A percentile compares a stretch with the other conserved stretches of the same genome.
These are phyloP conservation scores for Meda fulgida DNA, from an alignment of 2,797 vertebrate genomes.

Conservation along the genomic window DNA sequence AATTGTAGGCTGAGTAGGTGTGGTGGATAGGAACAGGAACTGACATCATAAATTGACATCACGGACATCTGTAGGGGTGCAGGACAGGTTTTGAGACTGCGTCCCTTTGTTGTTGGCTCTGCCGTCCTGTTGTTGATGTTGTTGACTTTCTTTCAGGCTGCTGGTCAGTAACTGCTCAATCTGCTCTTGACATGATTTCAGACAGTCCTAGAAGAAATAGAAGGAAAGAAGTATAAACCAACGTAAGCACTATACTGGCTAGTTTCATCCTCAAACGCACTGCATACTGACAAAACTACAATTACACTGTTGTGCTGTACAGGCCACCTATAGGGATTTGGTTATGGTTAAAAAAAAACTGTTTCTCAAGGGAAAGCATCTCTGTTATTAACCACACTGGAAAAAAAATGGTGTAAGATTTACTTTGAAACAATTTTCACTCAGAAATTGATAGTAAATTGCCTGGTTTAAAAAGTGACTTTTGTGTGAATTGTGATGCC, in stretches of 20 bases:
- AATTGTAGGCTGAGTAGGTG: not conserved
- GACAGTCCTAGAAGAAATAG: conserved; percentile 85
- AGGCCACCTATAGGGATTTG: not conserved
- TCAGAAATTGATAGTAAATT: not conserved
- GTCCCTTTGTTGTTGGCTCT: conserved; percentile 81
- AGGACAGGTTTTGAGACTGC: conserved; percentile 91
- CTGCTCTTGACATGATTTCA: conserved; percentile 96
- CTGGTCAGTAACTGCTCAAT: conserved; percentile 90
- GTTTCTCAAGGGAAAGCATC: not conserved
- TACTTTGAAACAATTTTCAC: not conserved
- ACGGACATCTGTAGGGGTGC: conserved; percentile 94
- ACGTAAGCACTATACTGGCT: not conserved
- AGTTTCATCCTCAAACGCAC: not conserved
- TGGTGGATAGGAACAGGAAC: not conserved
- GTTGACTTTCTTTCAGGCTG: conserved; percentile 81
- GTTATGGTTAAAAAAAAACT: too few species aligned
- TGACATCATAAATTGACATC: conserved; percentile 93
- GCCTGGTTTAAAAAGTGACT: not conserved
- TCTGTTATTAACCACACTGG: not conserved
- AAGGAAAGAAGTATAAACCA: not conserved
- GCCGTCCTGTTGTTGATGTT: conserved; percentile 62
- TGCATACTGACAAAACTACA: not conserved
- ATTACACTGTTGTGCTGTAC: not conserved
- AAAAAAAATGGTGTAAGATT: not conserved
- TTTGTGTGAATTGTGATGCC: not conserved